Percentiles rank a stretch among this genome's conserved stretches.
These are phyloP conservation scores for Cheumatopsyche charites DNA, from an alignment of 1,140 invertebrate genomes.

Conservation along the genomic window DNA sequence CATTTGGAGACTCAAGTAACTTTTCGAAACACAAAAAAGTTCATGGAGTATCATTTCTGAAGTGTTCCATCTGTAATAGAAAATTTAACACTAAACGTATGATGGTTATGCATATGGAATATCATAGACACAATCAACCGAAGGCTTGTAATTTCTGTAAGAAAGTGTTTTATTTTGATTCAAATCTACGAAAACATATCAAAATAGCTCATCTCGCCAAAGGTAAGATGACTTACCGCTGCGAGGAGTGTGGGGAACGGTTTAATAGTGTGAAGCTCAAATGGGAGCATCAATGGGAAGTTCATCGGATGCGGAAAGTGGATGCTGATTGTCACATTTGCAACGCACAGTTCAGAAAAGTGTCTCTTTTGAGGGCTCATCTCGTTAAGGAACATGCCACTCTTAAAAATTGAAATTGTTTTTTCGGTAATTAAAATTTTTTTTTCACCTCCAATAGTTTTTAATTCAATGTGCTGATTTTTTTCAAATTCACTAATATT, in stretches of 20 bases:
- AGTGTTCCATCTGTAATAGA: slow-evolving; percentile 57
- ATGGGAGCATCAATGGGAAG: slow-evolving; percentile 60
- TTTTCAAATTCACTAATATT: too few relatives aligned
- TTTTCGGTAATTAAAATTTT: too few relatives aligned
- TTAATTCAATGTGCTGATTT: too few relatives aligned
- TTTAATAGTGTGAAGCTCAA: slow-evolving; percentile 57
- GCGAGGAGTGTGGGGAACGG: slow-evolving; percentile 54
- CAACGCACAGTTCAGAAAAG: slow-evolving; percentile 53
- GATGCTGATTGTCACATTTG: slow-evolving; percentile 57
- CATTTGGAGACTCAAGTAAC: slow-evolving; percentile 60
- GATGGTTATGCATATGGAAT: slow-evolving; percentile 58
- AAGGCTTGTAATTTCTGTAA: slow-evolving; percentile 54
- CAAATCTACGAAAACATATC: slow-evolving; percentile 58
- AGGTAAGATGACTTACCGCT: slow-evolving; percentile 50
- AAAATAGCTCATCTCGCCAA: slow-evolving; percentile 53
- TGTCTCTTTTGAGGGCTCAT: slow-evolving; percentile 41
- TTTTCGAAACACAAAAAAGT: slow-evolving; percentile 62
- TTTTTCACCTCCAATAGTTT: too few relatives aligned
- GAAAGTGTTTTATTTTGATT: slow-evolving; percentile 55
- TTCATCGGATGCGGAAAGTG: slow-evolving; percentile 56
- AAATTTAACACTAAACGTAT: slow-evolving; percentile 61
- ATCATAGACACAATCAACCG: slow-evolving; percentile 55
- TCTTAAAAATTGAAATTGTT: neutral
- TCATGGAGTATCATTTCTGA: slow-evolving; percentile 55
- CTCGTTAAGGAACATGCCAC: slow-evolving; percentile 34